Conservation (phyloP, 1,140 invertebrate genomes). For the Calliopsis andreniformis region DNA sequence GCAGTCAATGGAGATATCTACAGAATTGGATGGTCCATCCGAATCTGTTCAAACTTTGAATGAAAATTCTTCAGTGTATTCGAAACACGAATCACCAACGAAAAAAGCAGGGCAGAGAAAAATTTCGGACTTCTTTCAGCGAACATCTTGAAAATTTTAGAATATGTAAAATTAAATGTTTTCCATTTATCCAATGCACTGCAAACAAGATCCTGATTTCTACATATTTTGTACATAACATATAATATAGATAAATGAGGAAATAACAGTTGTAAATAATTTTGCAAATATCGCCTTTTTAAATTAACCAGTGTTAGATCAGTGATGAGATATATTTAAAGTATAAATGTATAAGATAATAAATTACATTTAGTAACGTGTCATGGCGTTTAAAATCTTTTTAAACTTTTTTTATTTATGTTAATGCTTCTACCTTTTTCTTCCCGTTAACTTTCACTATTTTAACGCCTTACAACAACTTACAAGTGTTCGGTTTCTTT, state of each 20-base stretch:
- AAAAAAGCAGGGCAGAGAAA: conserved; percentile 65
- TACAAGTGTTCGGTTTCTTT: no score
- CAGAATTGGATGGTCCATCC: not conserved
- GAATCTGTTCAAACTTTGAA: conserved; percentile 20
- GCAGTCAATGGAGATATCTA: conserved; percentile 4
- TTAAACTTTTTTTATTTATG: no score
- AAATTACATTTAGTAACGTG: not conserved
- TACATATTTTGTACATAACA: conserved; percentile 37
- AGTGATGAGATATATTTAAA: not conserved
- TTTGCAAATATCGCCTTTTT: not conserved
- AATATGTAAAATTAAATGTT: not conserved
- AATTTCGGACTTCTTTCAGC: conserved; percentile 70
- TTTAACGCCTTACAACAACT: no score
- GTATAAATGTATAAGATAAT: not conserved
- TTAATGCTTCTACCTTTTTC: no score
- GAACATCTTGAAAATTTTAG: conserved; percentile 43
- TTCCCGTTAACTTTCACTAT: no score
- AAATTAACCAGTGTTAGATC: no score
- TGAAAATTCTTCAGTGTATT: not conserved
- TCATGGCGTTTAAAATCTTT: no score
- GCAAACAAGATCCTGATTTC: conserved; percentile 11
- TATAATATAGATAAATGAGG: conserved; percentile 43
- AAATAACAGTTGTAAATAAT: conserved; percentile 23
- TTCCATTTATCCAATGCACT: not conserved
- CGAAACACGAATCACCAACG: conserved; percentile 1